Evolutionary conservation across 1,140 invertebrate genomes (phyloP), one percentile per base, ranked within the genome.

Genomic region (Amyelois transitella): DNA sequence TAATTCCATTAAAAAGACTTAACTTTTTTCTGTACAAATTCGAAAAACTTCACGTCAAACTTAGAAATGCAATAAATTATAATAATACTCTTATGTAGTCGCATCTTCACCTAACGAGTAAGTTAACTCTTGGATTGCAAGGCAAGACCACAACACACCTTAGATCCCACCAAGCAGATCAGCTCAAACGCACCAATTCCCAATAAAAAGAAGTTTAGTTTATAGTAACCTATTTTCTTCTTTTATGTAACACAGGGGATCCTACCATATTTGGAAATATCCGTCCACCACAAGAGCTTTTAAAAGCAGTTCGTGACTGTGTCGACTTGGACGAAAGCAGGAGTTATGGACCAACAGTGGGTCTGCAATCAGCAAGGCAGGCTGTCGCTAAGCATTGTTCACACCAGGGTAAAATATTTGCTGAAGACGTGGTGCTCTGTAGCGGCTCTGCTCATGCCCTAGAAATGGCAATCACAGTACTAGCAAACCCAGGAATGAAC

Each of bases 391-490:
- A 95, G 45, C 97, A 97, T 79, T 92, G 93, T 55, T 93, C 93
- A 10, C 91, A 91, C 53, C 91, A 94, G 65, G 91, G 91, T 1
- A 75, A 89, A 48, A 90, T 97, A 0, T 87, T 91, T 47, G 70
- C 93, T 0, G 92, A 95, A 66, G 97, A 99, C 88, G 94, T 99
- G 3, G 91, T 99, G 28, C 89, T 99, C 22, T 97, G 96, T 77
- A 98, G 96, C 76, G 98, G 98, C 52, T 98, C 97, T 81, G 99
- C 97, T 0, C 94, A 96, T 66, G 96, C 98, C 0, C 88, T 99
- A 58, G 98, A 99, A 75, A 85, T 99, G 24, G 96, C 95, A 70
- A 98, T 99, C 62, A 93, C 94, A 18, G 96, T 92, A 0, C 72
- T 99, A 28, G 96, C 96, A 5, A 93, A 95, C 77, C 90, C 92